phyloP scores from a whole-genome alignment of 2,113 vertebrate genomes.

The Datnioides undecimradiatus region DNA sequence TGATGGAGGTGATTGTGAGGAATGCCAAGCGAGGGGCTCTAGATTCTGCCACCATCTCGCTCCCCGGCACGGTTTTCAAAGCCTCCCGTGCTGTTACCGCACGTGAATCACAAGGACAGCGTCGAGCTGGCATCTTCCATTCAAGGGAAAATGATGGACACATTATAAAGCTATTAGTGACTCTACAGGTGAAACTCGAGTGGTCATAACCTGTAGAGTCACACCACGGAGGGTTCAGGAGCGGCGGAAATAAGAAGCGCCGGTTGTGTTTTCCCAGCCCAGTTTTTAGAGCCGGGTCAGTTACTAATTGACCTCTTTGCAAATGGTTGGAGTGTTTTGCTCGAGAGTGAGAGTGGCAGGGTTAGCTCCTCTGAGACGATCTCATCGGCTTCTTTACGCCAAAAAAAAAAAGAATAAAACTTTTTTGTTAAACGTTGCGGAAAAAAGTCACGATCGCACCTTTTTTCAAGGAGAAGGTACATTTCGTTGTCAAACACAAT shows the following conservation, averaged over 20 bases:
- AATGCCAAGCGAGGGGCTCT: constrained; percentile 53
- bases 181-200: constrained; percentile 26
- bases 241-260: neutral
- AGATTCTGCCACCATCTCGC: constrained; percentile 38
- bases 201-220: neutral
- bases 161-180: constrained; percentile 47
- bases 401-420: neutral
- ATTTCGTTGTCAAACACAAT: neutral
- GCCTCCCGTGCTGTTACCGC: constrained; percentile 3
- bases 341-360: too few species aligned
- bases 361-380: neutral
- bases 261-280: neutral
- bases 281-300: neutral
- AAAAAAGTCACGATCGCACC: neutral
- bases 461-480: neutral
- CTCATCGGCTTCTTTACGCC: neutral
- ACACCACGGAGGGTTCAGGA: neutral
- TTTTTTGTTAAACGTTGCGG: neutral
- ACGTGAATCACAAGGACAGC: constrained; percentile 14
- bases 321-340: neutral
- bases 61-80: constrained; percentile 5
- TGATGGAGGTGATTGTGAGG: constrained; percentile 48
- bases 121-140: constrained; percentile 27
- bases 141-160: constrained; percentile 25
- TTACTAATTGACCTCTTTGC: constrained; percentile 2